Base-by-base conservation (phyloP, 2,888 invertebrate species). In the Noctuana brunneofusca region DNA sequence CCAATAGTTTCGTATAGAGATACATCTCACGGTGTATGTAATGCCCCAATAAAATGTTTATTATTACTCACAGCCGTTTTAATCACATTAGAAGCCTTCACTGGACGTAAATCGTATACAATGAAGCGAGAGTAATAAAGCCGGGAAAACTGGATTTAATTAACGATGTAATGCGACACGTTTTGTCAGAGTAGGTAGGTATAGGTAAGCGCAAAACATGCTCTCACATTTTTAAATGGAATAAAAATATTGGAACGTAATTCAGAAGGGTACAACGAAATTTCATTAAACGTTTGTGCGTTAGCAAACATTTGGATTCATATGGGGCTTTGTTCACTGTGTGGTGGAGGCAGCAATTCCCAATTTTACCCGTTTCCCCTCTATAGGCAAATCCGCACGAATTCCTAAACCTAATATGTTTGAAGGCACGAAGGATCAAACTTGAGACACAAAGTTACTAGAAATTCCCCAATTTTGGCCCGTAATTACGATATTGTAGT, bases 361-460 rank as follows among this genome's bases (percentile, higher is more conserved):
- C 80, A 83, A 87, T 85, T 84, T 84, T 81, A 78, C 68, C 77
- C 77, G 75, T 77, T 78, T 81, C 79, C 79, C 79, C 80, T n/a
- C 83, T 86, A 82, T 84, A 85, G 81, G 84, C 80, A 86, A 88
- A 89, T 87, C 84, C 83, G 73, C 81, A 81, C 80, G 78, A 84
- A 86, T 84, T 83, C 84, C 81, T 86, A 83, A 87, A 86, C 86
- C 86, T 80, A 84, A 22, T 22, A 48, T 84, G 83, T 81, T 74
- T 75, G 75, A 74, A 77, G 76, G 80, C 81, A 73, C 78, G 65
- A 70, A 78, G 81, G 79, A 83, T 81, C 77, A 76, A 78, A 74
- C 71, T 72, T 64, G 63, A 71, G 77, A 81, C 78, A 76, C 72
- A 76, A 67, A 41, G 43, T 27, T 12, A n/a, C 50, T 50, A 30